phyloP scores from a whole-genome alignment of 2,797 vertebrate species.

The Rhinella marina region DNA sequence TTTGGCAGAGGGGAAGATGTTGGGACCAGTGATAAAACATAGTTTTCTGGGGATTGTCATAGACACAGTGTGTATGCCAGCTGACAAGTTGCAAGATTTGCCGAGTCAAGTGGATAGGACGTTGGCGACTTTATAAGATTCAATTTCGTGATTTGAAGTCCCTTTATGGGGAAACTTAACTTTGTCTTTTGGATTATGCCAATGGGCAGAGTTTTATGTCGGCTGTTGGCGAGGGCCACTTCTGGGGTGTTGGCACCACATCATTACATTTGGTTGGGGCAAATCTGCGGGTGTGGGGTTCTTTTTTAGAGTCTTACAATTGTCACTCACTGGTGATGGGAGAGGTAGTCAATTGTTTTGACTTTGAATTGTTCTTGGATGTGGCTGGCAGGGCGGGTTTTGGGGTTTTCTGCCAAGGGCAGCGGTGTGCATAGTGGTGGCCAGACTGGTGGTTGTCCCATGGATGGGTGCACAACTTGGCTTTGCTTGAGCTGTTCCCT shows the following conservation, averaged over 20 bases:
- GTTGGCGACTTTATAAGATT: neutral
- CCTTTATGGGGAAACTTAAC: neutral
- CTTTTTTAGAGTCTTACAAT: too few species aligned
- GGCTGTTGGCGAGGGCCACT: too few species aligned
- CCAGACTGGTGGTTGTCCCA: fast-evolving
- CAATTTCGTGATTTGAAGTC: neutral
- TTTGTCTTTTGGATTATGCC: neutral
- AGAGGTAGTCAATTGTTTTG: neutral
- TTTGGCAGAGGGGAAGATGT: neutral
- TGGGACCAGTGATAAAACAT: fast-evolving
- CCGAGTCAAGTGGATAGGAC: too few species aligned
- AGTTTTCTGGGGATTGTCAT: neutral
- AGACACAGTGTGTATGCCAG: neutral
- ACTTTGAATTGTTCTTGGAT: too few species aligned
- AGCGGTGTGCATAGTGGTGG: neutral
- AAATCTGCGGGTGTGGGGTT: neutral
- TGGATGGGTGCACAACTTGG: neutral
- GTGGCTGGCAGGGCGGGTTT: too few species aligned
- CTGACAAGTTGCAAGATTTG: neutral
- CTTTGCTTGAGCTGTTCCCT: neutral
- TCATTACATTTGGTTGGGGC: neutral
- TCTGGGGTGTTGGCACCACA: neutral
- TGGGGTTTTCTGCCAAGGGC: neutral
- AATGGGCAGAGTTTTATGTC: too few species aligned
- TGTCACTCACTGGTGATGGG: too few species aligned